These are phyloP conservation scores for Pyrocephalus nanus DNA, from an alignment of 2,797 vertebrate genomes.

Conservation along the genomic window DNA sequence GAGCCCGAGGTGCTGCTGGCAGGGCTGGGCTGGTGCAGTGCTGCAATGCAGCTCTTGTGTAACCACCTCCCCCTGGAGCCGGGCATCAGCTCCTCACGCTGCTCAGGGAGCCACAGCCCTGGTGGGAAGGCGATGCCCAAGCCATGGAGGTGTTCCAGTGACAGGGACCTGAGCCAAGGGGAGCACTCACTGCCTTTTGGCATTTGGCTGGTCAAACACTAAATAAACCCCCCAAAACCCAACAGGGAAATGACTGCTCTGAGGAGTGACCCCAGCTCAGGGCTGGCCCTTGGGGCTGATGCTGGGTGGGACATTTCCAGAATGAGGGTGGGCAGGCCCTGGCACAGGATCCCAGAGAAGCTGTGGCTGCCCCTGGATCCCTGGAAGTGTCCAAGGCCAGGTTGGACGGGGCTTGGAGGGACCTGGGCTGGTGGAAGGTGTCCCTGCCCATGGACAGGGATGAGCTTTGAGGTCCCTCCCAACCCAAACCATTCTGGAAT, in stretches of 20 bases:
- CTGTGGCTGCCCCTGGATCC: not conserved
- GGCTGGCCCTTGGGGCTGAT: not conserved
- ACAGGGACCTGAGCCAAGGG: no score
- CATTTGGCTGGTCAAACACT: not conserved
- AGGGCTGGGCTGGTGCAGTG: not conserved
- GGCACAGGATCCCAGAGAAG: not conserved
- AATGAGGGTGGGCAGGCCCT: not conserved
- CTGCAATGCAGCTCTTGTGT: not conserved
- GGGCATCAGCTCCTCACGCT: not conserved
- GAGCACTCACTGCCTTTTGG: not conserved
- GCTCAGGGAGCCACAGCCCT: not conserved
- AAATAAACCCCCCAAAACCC: rapidly evolving
- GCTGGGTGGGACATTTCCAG: rapidly evolving
- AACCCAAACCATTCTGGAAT: not conserved
- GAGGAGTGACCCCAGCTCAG: rapidly evolving
- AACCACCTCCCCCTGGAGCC: not conserved
- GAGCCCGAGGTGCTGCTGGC: not conserved
- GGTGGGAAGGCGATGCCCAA: not conserved
- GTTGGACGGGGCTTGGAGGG: not conserved
- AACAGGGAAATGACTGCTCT: not conserved
- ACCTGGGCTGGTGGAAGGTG: not conserved
- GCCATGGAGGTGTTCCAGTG: not conserved
- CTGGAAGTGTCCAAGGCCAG: not conserved
- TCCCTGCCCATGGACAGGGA: not conserved
- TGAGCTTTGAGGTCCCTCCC: not conserved